Percentiles rank a stretch among this genome's conserved stretches.
Conservation (phyloP, 2,888 invertebrate genomes). For the Phortica magna region DNA sequence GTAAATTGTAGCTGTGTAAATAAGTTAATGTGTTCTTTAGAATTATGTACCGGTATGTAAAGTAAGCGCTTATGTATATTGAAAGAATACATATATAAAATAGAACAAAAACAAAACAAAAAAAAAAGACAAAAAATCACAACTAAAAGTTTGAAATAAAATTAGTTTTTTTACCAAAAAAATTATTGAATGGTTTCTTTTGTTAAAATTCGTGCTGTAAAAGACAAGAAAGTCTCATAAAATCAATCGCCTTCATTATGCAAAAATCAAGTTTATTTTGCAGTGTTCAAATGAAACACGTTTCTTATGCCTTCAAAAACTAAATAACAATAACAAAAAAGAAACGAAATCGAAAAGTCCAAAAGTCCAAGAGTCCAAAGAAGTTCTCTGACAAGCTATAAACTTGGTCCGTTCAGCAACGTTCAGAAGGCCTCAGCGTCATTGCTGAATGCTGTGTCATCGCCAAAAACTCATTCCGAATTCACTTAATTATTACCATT, state of each 20-base stretch:
- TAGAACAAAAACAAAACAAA: constrained; percentile 45
- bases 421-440: neutral
- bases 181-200: neutral
- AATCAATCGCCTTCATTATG: neutral
- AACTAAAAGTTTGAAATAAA: neutral
- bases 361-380: neutral
- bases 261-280: neutral
- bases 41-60: constrained; percentile 62
- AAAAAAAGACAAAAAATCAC: constrained; percentile 46
- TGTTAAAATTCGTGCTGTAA: constrained; percentile 45
- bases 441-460: neutral
- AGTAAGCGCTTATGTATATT: constrained; percentile 47
- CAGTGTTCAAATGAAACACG: neutral
- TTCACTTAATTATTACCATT: neutral
- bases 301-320: neutral
- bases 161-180: neutral
- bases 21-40: constrained; percentile 61
- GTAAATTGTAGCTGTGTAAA: constrained; percentile 65
- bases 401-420: neutral
- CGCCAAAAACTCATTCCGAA: neutral
- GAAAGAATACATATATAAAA: constrained; percentile 5
- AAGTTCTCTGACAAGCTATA: neutral
- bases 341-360: constrained; percentile 39
- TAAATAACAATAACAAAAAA: neutral
- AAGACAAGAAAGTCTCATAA: constrained; percentile 28